Evolutionary conservation across 2,113 vertebrate genomes (phyloP).

Genomic region (Muscicapa adusta): DNA sequence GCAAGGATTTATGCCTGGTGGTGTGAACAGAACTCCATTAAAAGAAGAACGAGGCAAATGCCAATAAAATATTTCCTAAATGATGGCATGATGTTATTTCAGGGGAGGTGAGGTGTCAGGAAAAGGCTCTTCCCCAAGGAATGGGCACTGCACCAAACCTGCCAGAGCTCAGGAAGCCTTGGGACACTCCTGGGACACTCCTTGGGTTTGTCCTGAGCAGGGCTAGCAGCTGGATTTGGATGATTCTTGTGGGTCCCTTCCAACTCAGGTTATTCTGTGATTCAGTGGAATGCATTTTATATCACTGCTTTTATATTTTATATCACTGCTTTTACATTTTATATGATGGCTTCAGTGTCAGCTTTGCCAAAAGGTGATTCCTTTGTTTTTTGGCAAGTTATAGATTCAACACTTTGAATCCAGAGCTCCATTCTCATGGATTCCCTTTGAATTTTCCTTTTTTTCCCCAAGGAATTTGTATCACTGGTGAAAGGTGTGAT

Average conservation of each 20-base stretch:
- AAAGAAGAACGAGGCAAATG: background rate
- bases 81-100: too few relatives aligned
- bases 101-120: background rate
- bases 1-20: background rate
- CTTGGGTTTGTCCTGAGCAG: background rate
- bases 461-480: background rate
- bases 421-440: background rate
- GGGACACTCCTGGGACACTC: background rate
- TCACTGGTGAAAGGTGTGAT: rapidly evolving
- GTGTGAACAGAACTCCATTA: background rate
- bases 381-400: background rate
- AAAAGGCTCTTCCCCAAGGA: background rate
- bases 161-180: background rate
- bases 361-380: background rate
- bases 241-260: background rate
- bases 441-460: background rate
- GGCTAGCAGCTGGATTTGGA: background rate
- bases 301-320: too few relatives aligned
- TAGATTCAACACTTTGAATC: background rate
- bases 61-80: background rate
- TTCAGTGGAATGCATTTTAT: background rate
- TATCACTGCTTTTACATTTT: too few relatives aligned
- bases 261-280: background rate
- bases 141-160: background rate
- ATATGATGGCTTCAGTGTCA: background rate